Evolutionary conservation across 2,797 vertebrate genomes (phyloP), one percentile per base, ranked within the genome.

Genomic region (Setipinna tenuifilis): DNA sequence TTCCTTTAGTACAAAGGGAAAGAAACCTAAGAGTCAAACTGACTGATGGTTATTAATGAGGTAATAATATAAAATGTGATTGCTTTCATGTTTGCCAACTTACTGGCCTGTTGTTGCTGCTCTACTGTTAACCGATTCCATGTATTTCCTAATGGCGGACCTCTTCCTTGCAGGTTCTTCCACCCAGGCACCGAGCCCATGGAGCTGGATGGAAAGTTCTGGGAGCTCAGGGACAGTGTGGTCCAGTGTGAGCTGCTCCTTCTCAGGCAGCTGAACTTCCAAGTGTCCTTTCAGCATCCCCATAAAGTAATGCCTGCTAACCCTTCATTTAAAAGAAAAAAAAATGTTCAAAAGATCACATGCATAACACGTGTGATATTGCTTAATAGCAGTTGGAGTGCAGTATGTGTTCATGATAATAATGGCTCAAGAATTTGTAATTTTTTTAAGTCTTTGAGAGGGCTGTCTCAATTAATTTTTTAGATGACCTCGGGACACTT

Each of bases 151-250:
- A 54, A 54, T 54, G 50, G 50, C 41, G 41, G 31, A 19, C 35
- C 65, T 17, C 12, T 91, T 48, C 91, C 83, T 87, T 14, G 41
- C 87, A 98, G 97, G 92, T 97, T 95, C 87, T 95, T 98, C 86
- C 94, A 96, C 87, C 94, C 94, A 0, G 92, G 93, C 82, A 94
- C 94, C 0, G 92, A 96, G 71, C 95, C 96, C 50, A 87, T 97
- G 48, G 96, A 97, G 78, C 94, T 97, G 90, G 94, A 97, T 89
- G 91, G 92, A 21, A 94, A 93, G 71, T 98, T 98, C 91, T 98
- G 97, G 97, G 96, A 97, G 86, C 91, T 97, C n/a, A 93, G 96
- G 87, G 97, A 97, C 91, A 98, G 97, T 50, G 95, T 97, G 21
- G 96, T 97, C 54, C 96, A 97, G 92, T 97, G 96, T 82, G 97